phyloP scores from a whole-genome alignment of 2,797 vertebrate genomes.

The Adrianichthys oophorus region DNA sequence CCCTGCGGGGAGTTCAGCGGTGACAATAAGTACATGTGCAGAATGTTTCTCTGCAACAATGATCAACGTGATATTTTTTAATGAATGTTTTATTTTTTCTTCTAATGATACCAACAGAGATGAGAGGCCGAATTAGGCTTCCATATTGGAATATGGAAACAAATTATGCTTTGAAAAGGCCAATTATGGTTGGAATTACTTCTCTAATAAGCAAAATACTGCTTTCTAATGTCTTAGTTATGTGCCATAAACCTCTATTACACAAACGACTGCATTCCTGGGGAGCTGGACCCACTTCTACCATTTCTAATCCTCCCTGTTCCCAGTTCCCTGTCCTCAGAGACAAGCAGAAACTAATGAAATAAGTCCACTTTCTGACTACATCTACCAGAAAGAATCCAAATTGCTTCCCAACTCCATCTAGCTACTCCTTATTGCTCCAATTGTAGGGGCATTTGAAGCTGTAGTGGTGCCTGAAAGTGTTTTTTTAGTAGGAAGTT shows the following conservation, averaged over 20 bases:
- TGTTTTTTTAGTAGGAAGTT: too few relatives aligned
- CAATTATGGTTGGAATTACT: constrained; percentile 46
- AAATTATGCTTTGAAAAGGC: constrained; percentile 36
- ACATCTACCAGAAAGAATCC: too few relatives aligned
- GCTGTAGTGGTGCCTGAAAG: too few relatives aligned
- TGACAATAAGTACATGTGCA: constrained; percentile 28
- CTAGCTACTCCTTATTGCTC: too few relatives aligned
- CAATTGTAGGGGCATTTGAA: too few relatives aligned
- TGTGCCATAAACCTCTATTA: constrained; percentile 26
- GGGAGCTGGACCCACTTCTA: constrained; percentile 67
- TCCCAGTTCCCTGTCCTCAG: constrained; percentile 59
- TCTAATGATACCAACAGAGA: constrained; percentile 22
- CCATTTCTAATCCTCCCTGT: constrained; percentile 57
- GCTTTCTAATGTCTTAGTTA: constrained; percentile 39
- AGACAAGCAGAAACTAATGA: constrained; percentile 52
- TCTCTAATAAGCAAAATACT: constrained; percentile 13
- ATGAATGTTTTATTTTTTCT: constrained; percentile 12
- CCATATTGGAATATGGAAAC: constrained; percentile 9
- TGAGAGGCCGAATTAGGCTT: constrained; percentile 1
- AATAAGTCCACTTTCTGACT: too few relatives aligned
- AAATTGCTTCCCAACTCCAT: too few relatives aligned
- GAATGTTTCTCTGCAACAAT: constrained; percentile 19
- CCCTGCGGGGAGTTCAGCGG: constrained; percentile 42
- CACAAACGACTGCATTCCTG: constrained; percentile 43
- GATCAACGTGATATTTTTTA: constrained; percentile 18